Base-by-base conservation (phyloP, 2,888 invertebrate species). In the Amphiduros pacificus region DNA sequence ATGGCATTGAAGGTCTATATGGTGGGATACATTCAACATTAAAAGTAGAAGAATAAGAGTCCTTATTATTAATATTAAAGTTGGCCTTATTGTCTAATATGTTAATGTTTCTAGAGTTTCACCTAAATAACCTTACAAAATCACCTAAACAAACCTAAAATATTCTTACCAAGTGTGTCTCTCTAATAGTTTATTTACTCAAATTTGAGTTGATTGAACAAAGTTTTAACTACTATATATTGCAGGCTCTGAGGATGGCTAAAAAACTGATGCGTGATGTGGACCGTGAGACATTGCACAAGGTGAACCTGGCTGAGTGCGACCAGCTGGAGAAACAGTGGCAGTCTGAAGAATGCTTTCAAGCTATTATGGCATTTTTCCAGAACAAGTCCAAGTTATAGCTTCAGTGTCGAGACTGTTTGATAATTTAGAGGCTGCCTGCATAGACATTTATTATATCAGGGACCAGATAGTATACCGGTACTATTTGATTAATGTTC, bases 241-340 rank as follows among this genome's bases (percentile, higher is more conserved):
- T 80, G n/a, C 79, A 85, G 86, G 89, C 90, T 17, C 77, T 95
- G 68, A 77, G 86, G 50, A 84, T 86, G 31, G 88, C 90, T 41
- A 96, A 96, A 82, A 86, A 84, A 49, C 82, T 95, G 51, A 81
- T 91, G 2, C 87, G 88, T 61, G 85, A 84, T 52, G 82, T 86
- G 65, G 85, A 89, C 52, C 76, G 74, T 31, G 85, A 86, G 55
- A 85, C 87, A 3, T 83, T 94, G n/a, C 84, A 89, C 62, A 82
- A 87, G 74, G 87, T 88, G 14, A 90, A 91, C 80, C 82, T 85
- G 31, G 83, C 82, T 22, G 97, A 97, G 84, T 85, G 88, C 61
- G 84, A 87, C 22, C 85, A 87, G 71, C 82, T 96, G 3, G 77
- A 82, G 11, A 85, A 88, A 69, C 85, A 90, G 57, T 88, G 89